Evolutionary conservation across 2,888 invertebrate species (phyloP).

Genomic region (Siphlonurus alternatus): DNA sequence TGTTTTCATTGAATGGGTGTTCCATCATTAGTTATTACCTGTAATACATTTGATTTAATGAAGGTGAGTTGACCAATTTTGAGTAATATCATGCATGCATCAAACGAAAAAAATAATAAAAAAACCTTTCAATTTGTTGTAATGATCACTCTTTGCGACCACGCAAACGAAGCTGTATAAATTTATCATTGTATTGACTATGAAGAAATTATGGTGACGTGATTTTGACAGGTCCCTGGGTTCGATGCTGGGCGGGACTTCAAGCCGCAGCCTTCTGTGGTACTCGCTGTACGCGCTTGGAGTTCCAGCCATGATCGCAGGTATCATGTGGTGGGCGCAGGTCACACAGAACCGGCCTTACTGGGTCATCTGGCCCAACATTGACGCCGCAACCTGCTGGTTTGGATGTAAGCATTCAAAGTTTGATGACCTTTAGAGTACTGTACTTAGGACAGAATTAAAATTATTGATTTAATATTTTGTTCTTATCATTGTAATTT

Average conservation of each 20-base stretch:
- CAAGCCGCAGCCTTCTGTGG: not conserved
- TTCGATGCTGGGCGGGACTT: not conserved
- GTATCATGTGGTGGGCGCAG: not conserved
- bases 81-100: too few species aligned
- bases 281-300: not conserved
- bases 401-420: not conserved
- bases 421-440: not conserved
- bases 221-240: not conserved
- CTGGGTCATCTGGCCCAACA: not conserved
- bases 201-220: not conserved
- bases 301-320: not conserved
- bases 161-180: too few species aligned
- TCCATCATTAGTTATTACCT: too few species aligned
- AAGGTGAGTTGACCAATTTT: too few species aligned
- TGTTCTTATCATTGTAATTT: too few species aligned
- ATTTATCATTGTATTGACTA: too few species aligned
- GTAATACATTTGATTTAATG: too few species aligned
- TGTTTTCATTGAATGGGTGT: too few species aligned
- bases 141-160: too few species aligned
- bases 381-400: not conserved
- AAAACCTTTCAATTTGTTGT: too few species aligned
- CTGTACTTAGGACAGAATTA: not conserved
- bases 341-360: not conserved
- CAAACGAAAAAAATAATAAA: too few species aligned
- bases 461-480: not conserved